A percentile compares a stretch with the other conserved stretches of the same genome.
Conservation (phyloP, 2,113 vertebrate genomes). For the Zosterops lateralis region DNA sequence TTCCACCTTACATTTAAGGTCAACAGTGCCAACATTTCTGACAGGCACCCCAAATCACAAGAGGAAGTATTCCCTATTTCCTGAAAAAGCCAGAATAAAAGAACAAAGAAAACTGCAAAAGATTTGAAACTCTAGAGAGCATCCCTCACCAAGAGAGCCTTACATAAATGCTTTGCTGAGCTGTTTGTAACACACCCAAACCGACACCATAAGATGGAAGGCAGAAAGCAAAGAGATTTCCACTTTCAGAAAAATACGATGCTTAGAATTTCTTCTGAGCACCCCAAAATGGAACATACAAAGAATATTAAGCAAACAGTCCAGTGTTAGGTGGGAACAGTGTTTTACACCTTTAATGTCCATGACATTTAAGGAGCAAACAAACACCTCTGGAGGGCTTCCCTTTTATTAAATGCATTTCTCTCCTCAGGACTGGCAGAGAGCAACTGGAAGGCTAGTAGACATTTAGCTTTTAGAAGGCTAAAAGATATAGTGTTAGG, state of each 20-base stretch:
- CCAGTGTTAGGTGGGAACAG: background rate
- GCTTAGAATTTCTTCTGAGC: background rate
- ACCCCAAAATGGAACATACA: background rate
- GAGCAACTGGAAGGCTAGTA: background rate
- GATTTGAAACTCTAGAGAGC: background rate
- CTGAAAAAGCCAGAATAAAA: background rate
- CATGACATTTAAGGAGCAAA: background rate
- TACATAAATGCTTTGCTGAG: background rate
- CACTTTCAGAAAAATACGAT: background rate
- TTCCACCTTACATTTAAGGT: background rate
- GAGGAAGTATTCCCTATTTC: background rate
- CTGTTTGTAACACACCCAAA: background rate
- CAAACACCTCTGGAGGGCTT: background rate
- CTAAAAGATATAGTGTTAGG: background rate
- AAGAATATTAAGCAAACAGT: background rate
- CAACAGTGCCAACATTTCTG: background rate
- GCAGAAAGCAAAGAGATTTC: background rate
- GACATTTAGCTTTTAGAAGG: background rate
- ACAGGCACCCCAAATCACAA: background rate
- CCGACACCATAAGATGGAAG: background rate
- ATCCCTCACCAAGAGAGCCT: background rate
- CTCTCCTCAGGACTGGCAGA: background rate
- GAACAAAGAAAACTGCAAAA: background rate
- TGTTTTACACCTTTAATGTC: background rate
- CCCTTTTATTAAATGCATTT: background rate